Evolutionary conservation across 2,888 invertebrate species (phyloP).

Genomic region (Timandra comae): DNA sequence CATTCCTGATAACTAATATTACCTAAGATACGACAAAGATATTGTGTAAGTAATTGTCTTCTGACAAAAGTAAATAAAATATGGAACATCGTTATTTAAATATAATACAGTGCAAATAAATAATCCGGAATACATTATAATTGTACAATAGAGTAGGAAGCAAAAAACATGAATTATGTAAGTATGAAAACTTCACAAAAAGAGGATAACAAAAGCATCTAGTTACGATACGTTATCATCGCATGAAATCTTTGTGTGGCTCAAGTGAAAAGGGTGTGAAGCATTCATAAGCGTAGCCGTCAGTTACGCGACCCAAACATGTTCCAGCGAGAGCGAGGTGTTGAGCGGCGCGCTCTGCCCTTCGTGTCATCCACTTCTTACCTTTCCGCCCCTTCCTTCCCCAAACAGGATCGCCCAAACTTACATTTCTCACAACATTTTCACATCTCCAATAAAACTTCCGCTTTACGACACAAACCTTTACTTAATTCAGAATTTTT

Average conservation of each 20-base stretch:
- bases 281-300: slow-evolving; percentile 59
- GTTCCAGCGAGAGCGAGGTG: slow-evolving; percentile 56
- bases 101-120: no score
- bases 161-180: no score
- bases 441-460: slow-evolving; percentile 30
- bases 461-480: slow-evolving; percentile 30
- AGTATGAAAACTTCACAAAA: no score
- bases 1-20: no score
- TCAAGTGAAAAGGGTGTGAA: slow-evolving; percentile 46
- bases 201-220: slow-evolving; percentile 34
- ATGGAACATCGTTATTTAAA: no score
- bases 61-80: no score
- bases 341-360: slow-evolving; percentile 49
- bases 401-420: slow-evolving; percentile 34
- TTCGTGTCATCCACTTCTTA: slow-evolving; percentile 54
- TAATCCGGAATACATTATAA: no score
- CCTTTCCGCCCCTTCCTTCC: slow-evolving; percentile 37
- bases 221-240: slow-evolving; percentile 37
- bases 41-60: no score
- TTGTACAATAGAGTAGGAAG: no score
- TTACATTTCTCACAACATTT: slow-evolving; percentile 36
- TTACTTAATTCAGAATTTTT: slow-evolving; percentile 27
- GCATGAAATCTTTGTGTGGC: slow-evolving; percentile 38
- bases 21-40: no score
- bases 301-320: slow-evolving; percentile 59